Percentiles rank a stretch among this genome's conserved stretches.
Evolutionary conservation across 2,113 vertebrate species (phyloP).

Genomic region (Thamnaconus septentrionalis): DNA sequence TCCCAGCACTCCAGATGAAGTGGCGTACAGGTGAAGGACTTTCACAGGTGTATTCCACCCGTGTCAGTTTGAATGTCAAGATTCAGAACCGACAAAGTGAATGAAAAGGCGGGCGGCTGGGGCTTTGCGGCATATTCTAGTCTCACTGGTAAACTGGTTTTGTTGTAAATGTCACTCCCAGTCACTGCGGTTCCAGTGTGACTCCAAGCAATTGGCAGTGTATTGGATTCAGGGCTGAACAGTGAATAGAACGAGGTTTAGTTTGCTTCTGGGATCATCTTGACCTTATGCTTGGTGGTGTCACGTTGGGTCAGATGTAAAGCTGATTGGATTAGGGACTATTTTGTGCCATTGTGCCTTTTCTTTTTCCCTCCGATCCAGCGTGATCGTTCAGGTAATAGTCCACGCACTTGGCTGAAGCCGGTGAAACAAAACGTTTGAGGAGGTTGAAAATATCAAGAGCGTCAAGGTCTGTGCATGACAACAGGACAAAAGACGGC

Average conservation of each 20-base stretch:
- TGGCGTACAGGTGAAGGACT: too few species aligned
- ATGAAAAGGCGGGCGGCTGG: background rate
- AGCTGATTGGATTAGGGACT: conserved; percentile 24
- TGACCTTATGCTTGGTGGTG: conserved; percentile 25
- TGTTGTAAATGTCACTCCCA: background rate
- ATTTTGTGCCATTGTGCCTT: conserved; percentile 3
- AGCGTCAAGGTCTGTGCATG: background rate
- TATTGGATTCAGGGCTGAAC: conserved; percentile 24
- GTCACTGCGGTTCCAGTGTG: conserved; percentile 1
- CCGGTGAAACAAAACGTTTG: too few species aligned
- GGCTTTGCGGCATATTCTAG: conserved; percentile 5
- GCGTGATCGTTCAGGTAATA: too few species aligned
- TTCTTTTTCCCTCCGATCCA: background rate
- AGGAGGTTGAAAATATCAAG: too few species aligned
- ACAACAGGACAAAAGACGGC: background rate
- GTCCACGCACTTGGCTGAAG: too few species aligned
- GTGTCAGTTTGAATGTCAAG: background rate
- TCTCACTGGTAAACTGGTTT: conserved; percentile 27
- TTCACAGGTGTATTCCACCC: too few species aligned
- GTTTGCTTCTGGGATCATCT: conserved; percentile 9
- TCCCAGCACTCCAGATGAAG: too few species aligned
- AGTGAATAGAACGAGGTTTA: conserved; percentile 8
- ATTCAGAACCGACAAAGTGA: conserved; percentile 2
- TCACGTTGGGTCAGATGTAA: conserved; percentile 19
- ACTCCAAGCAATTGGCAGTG: conserved; percentile 13